Evolutionary conservation across 2,888 invertebrate genomes (phyloP), one percentile per base, ranked within the genome.

Genomic region (Dichetophora obliterata): DNA sequence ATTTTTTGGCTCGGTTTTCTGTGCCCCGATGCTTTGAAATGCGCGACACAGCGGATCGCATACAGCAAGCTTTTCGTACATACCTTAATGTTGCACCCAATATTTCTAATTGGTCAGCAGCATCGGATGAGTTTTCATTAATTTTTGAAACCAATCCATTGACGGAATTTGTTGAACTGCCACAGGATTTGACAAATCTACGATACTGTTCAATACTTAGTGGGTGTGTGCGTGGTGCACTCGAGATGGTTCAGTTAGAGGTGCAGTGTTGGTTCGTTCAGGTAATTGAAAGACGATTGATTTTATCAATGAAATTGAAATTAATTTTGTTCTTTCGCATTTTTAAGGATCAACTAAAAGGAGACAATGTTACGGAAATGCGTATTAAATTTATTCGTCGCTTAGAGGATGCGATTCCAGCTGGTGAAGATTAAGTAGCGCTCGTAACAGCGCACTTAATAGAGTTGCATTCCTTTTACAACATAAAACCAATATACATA

Each of bases 241-340:
- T 99, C 84, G 99, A 99, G 92, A 99, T 99, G 97, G 98, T 99
- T 57, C 98, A 99, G 88, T 92, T 99, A 88, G 98, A 99, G 90
- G 96, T 98, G 6, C 94, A 95, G 85, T 95, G 96, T 83, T 96
- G 96, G 95, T 97, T 99, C 91, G 94, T 96, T 1, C 94, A 94
- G 91, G 92, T 92, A 86, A 78, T 80, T 77, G 16, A 24, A 54
- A 52, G 43, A 43, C 14, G 11, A 43, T 43, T 14, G 14, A 43
- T 43, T 11, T 11, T 43, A 1, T 37, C 8, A 31, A 31, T 31
- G 31, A 31, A 31, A 31, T 37, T 5, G 1, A 37, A 37, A 37
- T 37, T 37, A 31, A 31, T 31, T 31, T 31, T 31, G 5, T 5
- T 43, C 14, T 43, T 43, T 43, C 14, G 14, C 6, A 24, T 34